phyloP scores from a whole-genome alignment of 2,113 vertebrate species.

The Phoenicopterus ruber region DNA sequence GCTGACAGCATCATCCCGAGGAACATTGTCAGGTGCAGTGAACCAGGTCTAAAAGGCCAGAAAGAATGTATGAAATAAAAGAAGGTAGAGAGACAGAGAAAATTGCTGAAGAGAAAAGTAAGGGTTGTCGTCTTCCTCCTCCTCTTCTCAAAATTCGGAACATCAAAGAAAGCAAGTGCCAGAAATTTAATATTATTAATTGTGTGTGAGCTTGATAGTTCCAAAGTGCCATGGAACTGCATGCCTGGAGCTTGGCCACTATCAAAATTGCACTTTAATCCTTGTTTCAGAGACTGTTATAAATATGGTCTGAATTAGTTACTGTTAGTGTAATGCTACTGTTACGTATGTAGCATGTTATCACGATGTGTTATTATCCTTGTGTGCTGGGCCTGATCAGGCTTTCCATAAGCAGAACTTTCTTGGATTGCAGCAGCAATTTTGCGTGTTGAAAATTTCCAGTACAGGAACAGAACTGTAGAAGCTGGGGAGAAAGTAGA shows the following conservation, averaged over 20 bases:
- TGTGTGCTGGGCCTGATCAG: background rate
- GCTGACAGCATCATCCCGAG: background rate
- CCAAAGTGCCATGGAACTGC: background rate
- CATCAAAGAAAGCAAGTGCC: background rate
- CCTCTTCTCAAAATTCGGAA: background rate
- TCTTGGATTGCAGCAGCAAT: background rate
- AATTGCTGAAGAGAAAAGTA: background rate
- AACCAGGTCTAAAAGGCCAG: background rate
- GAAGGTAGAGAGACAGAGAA: background rate
- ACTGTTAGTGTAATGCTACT: background rate
- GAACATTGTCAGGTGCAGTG: background rate
- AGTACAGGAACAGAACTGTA: background rate
- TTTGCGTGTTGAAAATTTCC: background rate
- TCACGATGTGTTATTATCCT: background rate
- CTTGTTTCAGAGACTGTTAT: background rate
- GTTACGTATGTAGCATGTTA: background rate
- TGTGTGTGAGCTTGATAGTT: background rate
- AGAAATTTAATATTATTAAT: background rate
- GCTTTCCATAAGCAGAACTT: background rate
- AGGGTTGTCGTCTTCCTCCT: background rate
- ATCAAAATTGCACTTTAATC: background rate
- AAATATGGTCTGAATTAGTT: background rate
- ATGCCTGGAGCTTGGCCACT: background rate
- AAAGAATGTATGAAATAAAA: background rate
- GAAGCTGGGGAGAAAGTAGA: background rate